Conservation (phyloP, 1,140 invertebrate genomes). For the Drosophila ironensis region DNA sequence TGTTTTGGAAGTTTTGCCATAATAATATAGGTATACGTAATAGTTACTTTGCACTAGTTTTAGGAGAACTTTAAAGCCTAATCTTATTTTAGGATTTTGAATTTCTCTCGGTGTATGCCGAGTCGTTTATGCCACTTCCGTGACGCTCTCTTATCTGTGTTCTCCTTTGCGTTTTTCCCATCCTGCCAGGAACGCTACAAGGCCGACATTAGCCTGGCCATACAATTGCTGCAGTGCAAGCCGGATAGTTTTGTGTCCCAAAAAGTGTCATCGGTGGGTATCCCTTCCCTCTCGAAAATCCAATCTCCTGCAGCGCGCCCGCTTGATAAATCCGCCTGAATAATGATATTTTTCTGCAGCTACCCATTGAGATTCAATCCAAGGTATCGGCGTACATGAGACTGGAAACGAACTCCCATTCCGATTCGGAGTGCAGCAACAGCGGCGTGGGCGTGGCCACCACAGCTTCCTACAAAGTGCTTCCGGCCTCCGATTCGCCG, state of each 20-base stretch:
- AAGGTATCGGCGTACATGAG: slow-evolving; percentile 91
- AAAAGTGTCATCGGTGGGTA: slow-evolving; percentile 93
- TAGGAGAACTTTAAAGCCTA: too few relatives aligned
- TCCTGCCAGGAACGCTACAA: slow-evolving; percentile 93
- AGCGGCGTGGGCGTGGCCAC: slow-evolving; percentile 79
- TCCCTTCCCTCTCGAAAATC: neutral
- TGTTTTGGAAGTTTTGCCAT: too few relatives aligned
- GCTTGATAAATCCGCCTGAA: neutral
- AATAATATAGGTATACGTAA: too few relatives aligned
- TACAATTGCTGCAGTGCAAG: slow-evolving; percentile 96
- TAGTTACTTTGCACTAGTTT: too few relatives aligned
- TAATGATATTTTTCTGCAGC: slow-evolving; percentile 83
- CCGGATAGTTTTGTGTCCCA: slow-evolving; percentile 97
- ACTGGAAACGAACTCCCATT: slow-evolving; percentile 86
- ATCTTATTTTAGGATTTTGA: neutral
- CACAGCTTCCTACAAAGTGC: slow-evolving; percentile 81
- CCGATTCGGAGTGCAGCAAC: slow-evolving; percentile 80
- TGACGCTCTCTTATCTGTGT: slow-evolving; percentile 47
- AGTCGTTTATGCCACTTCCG: slow-evolving; percentile 41
- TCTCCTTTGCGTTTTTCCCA: slow-evolving; percentile 40
- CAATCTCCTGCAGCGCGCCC: too few relatives aligned
- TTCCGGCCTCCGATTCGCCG: slow-evolving; percentile 81
- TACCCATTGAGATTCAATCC: slow-evolving; percentile 94
- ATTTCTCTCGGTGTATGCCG: neutral
- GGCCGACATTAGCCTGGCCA: slow-evolving; percentile 96